These are phyloP conservation scores for Amaurobius ferox DNA, from an alignment of 2,888 invertebrate genomes.

Conservation along the genomic window DNA sequence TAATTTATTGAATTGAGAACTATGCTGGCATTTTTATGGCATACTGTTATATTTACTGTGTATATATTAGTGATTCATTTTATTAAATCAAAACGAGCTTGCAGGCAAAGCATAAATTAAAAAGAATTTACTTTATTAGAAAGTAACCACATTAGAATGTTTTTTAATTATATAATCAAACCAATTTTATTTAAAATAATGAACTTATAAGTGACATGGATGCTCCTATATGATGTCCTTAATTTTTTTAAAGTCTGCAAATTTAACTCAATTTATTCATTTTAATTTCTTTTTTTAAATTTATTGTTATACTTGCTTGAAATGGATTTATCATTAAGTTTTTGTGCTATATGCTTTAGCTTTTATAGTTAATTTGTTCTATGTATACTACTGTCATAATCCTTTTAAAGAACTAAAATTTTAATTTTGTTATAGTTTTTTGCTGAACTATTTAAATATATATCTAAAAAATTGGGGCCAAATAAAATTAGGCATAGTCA, in stretches of 20 bases:
- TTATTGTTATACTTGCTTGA: neutral
- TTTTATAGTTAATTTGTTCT: neutral
- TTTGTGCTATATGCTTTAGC: neutral
- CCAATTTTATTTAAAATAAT: too few relatives aligned
- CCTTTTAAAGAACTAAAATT: neutral
- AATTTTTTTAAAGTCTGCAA: neutral
- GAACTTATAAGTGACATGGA: neutral
- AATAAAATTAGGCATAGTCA: constrained; percentile 48
- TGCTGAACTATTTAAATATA: constrained; percentile 2
- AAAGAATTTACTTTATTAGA: neutral
- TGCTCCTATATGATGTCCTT: constrained; percentile 11
- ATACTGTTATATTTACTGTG: neutral
- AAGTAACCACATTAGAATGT: too few relatives aligned
- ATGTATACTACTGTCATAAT: neutral
- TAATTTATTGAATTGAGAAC: constrained; percentile 19
- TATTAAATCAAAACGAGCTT: neutral
- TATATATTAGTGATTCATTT: neutral
- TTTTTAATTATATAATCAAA: too few relatives aligned
- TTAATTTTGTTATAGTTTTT: constrained; percentile 12
- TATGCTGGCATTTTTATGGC: neutral
- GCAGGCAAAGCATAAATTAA: neutral
- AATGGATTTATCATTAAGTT: neutral
- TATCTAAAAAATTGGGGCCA: constrained; percentile 49
- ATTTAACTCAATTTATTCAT: neutral
- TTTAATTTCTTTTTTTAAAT: neutral